Percentiles rank a stretch among this genome's conserved stretches.
Conservation (phyloP, 2,888 invertebrate species). For the Lithophane semibrunnea region DNA sequence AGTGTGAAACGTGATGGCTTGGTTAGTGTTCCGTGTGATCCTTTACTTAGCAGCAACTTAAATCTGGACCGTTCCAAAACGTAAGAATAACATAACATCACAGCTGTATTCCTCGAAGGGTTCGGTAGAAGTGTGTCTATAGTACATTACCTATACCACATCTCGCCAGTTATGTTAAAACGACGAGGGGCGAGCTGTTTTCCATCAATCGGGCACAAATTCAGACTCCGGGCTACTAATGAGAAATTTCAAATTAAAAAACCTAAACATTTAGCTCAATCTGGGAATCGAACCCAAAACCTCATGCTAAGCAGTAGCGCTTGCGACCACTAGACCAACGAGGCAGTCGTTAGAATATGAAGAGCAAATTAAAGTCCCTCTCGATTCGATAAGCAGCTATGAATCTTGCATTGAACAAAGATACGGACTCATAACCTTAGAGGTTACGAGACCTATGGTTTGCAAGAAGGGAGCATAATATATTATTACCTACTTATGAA, state of each 20-base stretch:
- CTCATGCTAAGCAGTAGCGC: background rate
- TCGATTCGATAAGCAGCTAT: background rate
- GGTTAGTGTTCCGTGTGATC: conserved; percentile 29
- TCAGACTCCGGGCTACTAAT: background rate
- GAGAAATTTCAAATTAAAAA: background rate
- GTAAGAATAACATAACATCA: background rate
- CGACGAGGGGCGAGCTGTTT: background rate
- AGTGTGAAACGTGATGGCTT: conserved; percentile 50
- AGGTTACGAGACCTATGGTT: background rate
- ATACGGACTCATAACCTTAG: background rate
- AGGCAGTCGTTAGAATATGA: background rate
- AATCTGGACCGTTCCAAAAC: background rate
- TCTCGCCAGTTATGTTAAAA: background rate
- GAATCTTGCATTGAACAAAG: background rate
- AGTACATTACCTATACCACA: background rate
- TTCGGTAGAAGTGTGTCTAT: background rate
- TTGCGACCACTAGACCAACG: background rate
- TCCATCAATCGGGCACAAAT: background rate
- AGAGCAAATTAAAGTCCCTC: background rate
- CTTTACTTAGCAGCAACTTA: conserved; percentile 1
- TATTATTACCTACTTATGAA: background rate
- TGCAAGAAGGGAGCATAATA: too few relatives aligned
- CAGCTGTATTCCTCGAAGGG: accelerated
- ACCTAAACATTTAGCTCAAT: background rate
- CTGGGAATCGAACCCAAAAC: background rate